A percentile compares a stretch with the other conserved stretches of the same genome.
These are phyloP conservation scores for Folsomia manolachei DNA, from an alignment of 2,888 invertebrate genomes.

Conservation along the genomic window DNA sequence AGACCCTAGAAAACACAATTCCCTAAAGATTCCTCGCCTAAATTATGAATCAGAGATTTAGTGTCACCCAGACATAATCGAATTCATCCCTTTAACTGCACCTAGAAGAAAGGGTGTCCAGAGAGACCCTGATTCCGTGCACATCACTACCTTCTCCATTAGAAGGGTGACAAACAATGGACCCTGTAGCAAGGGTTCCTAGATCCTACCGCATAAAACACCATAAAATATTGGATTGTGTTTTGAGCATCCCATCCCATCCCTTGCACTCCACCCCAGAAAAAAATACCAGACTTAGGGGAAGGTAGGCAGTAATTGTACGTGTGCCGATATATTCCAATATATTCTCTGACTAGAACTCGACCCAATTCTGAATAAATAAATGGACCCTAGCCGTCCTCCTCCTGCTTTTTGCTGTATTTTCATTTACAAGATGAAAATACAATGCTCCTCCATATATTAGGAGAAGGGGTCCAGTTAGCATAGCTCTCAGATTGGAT, in stretches of 20 bases:
- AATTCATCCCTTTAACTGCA: not conserved
- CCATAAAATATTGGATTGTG: slow-evolving; percentile 8
- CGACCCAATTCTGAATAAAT: slow-evolving; percentile 3
- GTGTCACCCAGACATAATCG: not conserved
- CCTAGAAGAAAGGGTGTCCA: not conserved
- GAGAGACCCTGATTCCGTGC: not conserved
- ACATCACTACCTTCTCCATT: not conserved
- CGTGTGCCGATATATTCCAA: not conserved
- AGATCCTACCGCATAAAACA: not conserved
- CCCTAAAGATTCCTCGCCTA: too few relatives aligned
- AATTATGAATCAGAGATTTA: too few relatives aligned
- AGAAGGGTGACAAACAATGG: slow-evolving; percentile 2
- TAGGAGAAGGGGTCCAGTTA: not conserved
- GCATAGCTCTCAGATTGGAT: not conserved
- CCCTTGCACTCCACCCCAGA: not conserved
- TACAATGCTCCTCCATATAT: not conserved
- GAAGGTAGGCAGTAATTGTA: slow-evolving; percentile 9
- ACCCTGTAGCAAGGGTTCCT: not conserved
- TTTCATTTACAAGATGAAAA: not conserved
- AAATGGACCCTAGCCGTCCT: not conserved
- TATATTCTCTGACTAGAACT: not conserved
- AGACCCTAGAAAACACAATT: too few relatives aligned
- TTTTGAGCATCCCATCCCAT: not conserved
- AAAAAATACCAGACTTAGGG: not conserved
- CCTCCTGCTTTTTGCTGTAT: too few relatives aligned